A percentile compares a stretch with the other conserved stretches of the same genome.
phyloP scores from a whole-genome alignment of 1,140 invertebrate species.

The Helicorthomorpha holstii region DNA sequence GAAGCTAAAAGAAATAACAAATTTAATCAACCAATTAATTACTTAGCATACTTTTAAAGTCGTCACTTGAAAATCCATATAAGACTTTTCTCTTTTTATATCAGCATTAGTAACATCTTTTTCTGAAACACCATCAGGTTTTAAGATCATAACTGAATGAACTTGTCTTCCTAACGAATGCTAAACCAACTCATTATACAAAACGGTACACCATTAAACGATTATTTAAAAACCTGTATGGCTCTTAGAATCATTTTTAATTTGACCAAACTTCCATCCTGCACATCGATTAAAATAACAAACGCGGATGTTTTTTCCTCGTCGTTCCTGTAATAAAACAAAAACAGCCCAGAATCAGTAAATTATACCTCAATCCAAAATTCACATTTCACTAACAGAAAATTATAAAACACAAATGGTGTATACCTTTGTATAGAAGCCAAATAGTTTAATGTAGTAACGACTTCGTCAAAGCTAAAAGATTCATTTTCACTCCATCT shows the following conservation, averaged over 20 bases:
- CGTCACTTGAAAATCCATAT: background rate
- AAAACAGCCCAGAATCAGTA: background rate
- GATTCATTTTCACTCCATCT: background rate
- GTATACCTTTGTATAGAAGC: background rate
- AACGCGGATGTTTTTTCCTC: background rate
- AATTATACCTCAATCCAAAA: background rate
- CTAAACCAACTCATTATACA: background rate
- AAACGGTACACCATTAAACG: background rate
- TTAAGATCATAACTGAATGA: background rate
- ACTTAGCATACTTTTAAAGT: too few relatives aligned
- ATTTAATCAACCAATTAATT: background rate
- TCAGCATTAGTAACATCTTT: background rate
- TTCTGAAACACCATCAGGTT: background rate
- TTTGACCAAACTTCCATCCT: background rate
- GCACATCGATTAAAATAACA: background rate
- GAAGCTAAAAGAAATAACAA: constrained; percentile 21
- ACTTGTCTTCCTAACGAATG: background rate
- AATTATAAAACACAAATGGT: background rate
- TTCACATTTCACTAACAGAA: background rate
- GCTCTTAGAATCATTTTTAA: background rate
- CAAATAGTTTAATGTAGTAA: background rate
- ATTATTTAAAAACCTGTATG: background rate
- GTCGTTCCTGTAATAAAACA: background rate
- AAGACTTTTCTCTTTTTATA: background rate
- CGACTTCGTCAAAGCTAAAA: background rate